Evolutionary conservation across 2,888 invertebrate genomes (phyloP), one percentile per base, ranked within the genome.

Genomic region (Dryocosmus kuriphilus): DNA sequence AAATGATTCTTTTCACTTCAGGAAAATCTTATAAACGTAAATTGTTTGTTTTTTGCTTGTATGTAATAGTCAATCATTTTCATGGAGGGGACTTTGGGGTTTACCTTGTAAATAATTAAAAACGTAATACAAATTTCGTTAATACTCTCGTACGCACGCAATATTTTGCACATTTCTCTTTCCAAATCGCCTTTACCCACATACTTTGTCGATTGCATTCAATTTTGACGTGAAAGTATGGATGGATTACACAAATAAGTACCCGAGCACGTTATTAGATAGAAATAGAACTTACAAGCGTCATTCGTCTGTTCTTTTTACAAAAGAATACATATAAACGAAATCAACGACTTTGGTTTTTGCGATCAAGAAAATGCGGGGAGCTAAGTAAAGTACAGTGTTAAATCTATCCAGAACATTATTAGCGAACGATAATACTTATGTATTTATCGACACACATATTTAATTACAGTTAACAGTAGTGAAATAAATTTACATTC

Each of bases 391-490:
- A n/a, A 71, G 30, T 30, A 71, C 51, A 71, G 6, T 11, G 6
- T 71, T 71, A 51, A 71, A 71, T 71, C 46, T 71, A 71, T 71
- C 71, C 71, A 71, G n/a, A 71, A 71, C 51, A 71, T 71, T 30
- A 46, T 71, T 71, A 71, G 46, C 51, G 71, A 71, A 71, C n/a
- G 27, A 30, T 71, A 71, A 46, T 71, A 71, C 16, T 30, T 46
- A 46, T 51, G 46, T 2, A 46, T 30, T 71, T 46, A 41, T 27
- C 57, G 57, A 19, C 46, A 67, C 30, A 71, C n/a, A 46, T 71
- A 71, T 71, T 38, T 71, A 71, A 71, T 71, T 71, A 71, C 30
- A 71, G 19, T 51, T 71, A 30, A 71, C 71, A 71, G 30, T 51
- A 51, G 19, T 71, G 30, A 32, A 51, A 71, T 71, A 51, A 71